phyloP scores from a whole-genome alignment of 2,797 vertebrate genomes.

The Streptopelia turtur region DNA sequence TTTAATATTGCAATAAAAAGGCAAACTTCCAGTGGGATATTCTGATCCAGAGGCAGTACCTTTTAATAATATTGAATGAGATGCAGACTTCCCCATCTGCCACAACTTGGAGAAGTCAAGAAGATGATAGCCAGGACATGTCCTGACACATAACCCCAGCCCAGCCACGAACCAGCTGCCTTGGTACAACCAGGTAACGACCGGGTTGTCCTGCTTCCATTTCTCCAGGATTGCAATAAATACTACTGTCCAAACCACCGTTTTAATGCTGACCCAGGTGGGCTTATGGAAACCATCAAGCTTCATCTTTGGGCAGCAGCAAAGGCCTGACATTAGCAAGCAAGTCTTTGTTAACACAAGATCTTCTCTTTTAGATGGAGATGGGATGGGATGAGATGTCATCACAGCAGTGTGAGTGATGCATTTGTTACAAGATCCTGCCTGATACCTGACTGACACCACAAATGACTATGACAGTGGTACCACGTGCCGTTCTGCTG shows the following conservation, averaged over 20 bases:
- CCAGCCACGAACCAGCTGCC: background rate
- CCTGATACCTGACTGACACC: background rate
- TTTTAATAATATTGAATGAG: background rate
- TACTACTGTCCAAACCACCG: background rate
- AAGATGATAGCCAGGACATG: background rate
- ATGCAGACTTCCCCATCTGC: background rate
- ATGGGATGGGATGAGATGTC: background rate
- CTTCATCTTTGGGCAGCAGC: background rate
- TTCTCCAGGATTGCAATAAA: background rate
- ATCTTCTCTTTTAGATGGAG: background rate
- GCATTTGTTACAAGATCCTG: background rate
- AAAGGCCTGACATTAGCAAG: background rate
- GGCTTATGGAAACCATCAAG: background rate
- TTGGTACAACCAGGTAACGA: background rate
- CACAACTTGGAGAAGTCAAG: background rate
- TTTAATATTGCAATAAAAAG: background rate
- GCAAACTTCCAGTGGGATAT: background rate
- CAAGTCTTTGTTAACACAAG: background rate
- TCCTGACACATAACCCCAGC: background rate
- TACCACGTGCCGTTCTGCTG: background rate
- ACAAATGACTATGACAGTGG: accelerated
- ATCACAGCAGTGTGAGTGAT: background rate
- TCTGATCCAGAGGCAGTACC: background rate
- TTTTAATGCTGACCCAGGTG: background rate
- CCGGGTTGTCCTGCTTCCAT: background rate